Evolutionary conservation across 2,113 vertebrate species (phyloP).

Genomic region (Prinia subflava): DNA sequence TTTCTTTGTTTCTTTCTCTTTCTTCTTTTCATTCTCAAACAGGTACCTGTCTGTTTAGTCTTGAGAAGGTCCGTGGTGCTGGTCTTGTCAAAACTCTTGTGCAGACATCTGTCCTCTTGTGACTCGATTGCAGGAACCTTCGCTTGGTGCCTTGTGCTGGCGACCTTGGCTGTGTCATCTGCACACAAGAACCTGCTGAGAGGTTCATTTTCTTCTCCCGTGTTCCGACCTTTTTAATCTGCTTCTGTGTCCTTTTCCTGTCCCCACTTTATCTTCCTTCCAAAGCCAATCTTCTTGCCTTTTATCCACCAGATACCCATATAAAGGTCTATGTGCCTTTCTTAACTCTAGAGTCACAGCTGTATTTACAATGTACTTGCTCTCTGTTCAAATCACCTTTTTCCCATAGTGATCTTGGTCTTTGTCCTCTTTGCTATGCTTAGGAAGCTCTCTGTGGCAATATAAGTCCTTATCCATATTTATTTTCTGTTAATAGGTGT

Average conservation of each 20-base stretch:
- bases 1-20: background rate
- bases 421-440: background rate
- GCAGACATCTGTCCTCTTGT: background rate
- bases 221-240: constrained; percentile 22
- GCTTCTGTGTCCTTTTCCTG: background rate
- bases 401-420: background rate
- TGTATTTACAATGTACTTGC: background rate
- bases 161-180: background rate
- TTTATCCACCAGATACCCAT: background rate
- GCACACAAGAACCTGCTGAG: constrained; percentile 28
- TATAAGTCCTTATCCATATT: background rate
- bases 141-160: background rate
- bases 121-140: background rate
- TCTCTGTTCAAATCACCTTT: background rate
- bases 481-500: background rate
- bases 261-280: constrained; percentile 36
- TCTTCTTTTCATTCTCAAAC: background rate
- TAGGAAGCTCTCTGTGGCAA: background rate
- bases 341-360: background rate
- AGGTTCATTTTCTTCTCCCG: constrained; percentile 9
- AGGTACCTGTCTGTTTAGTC: background rate
- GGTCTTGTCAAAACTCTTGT: background rate
- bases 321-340: background rate
- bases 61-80: background rate
- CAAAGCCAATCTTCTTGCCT: constrained; percentile 29